Evolutionary conservation across 2,888 invertebrate species (phyloP), one percentile per base, ranked within the genome.

Genomic region (Pseudolycoriella hygida): DNA sequence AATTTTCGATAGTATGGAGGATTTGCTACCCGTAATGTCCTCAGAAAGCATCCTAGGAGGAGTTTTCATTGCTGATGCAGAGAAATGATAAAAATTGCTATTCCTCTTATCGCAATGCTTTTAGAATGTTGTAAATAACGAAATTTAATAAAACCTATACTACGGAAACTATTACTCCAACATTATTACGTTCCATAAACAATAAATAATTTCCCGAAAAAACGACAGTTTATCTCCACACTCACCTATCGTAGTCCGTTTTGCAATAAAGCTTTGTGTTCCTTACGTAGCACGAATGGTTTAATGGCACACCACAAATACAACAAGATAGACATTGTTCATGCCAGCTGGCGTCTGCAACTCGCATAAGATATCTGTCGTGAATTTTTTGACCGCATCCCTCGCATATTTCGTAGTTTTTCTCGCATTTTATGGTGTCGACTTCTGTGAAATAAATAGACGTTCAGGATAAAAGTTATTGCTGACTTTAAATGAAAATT

Each of bases 191-290:
- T 25, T 25, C 25, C 25, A 6, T 25, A 6, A 25, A 25, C 25
- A 25, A 25, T 25, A n/a, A n/a, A n/a, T n/a, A 25, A 25, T 25
- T 25, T 25, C 25, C 25, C 25, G 25, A 25, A 25, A 25, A 8
- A 25, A 25, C n/a, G 8, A 25, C 25, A 8, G 4, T 25, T 25
- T 8, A 25, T 25, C 8, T 25, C 8, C 5, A 8, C 18, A 37
- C 64, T 72, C 70, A 89, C 90, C 86, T 84, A 70, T 94, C 93
- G 67, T 97, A 98, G 67, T 98, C 97, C 49, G 84, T 78, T 62
- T 92, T 90, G 71, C 98, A 98, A 72, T 92, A 97, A 44, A 97
- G 74, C 64, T 92, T 89, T 54, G 89, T 80, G 60, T 93, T 90
- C 53, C 92, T 77, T 46, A 87, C 85, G 71, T 89, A 96, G 70